Evolutionary conservation across 2,797 vertebrate species (phyloP), one percentile per base, ranked within the genome.

Genomic region (Carapus acus): DNA sequence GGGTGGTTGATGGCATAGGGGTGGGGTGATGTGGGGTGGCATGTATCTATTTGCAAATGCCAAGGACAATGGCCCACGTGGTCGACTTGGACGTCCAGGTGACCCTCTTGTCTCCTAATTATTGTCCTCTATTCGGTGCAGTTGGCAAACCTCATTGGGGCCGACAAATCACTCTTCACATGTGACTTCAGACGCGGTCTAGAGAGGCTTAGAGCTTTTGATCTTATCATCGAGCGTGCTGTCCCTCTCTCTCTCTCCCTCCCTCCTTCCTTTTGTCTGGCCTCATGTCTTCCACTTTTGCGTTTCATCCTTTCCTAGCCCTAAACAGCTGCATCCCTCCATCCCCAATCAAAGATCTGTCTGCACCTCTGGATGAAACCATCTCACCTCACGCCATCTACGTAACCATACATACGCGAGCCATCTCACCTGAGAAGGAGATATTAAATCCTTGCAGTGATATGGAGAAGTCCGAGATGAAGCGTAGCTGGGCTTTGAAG

Each of bases 391-490:
- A 51, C 42, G 48, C 44, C 23, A 43, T 41, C 39, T 8, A 57
- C 45, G 69, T 50, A 71, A 19, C 58, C 34, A 62, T 16, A n/a
- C n/a, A n/a, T 31, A 43, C 60, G 44, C n/a, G 41, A 17, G 43
- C 15, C 21, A 60, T 45, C 60, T 22, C 72, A 87, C 86, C 86
- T 2, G 86, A 86, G 65, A 88, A 90, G 22, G 87, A 88, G 70
- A 90, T 89, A 83, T 90, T 89, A 78, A 90, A 90, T 65, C 87
- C 87, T 65, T 85, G 81, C 45, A 88, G 83, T 7, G 88, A 90
- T 66, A 90, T 90, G 60, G 88, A 90, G 74, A 89, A 90, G 75
- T 90, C 88, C 1, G 88, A 90, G 77, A 90, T 90, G 80, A 90
- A 90, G 67, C 88, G 86, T 12, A 89, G 85, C 77, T 90, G 88